Evolutionary conservation across 2,113 vertebrate genomes (phyloP).

Genomic region (Thymallus thymallus): DNA sequence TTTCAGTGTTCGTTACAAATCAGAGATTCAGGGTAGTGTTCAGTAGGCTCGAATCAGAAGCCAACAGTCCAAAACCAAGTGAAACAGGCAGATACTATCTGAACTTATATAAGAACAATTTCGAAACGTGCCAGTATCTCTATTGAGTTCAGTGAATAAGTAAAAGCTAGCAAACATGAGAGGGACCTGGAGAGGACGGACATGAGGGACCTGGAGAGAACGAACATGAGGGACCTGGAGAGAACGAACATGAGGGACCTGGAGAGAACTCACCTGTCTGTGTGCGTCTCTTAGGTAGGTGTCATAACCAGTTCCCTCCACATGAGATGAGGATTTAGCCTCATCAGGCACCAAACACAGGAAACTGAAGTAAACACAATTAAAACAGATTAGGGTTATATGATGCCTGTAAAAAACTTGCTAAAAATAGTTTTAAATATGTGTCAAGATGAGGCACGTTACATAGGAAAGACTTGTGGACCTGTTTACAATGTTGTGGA

Average conservation of each 20-base stretch:
- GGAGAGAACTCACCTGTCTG: constrained; percentile 80
- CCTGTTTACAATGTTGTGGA: constrained; percentile 99
- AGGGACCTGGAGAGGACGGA: neutral
- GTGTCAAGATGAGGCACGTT: no score
- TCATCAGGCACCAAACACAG: constrained; percentile 97
- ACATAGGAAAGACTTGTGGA: constrained; percentile 36
- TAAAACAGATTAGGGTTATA: neutral
- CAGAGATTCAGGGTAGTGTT: no score
- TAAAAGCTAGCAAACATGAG: neutral
- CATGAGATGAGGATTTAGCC: constrained; percentile 95
- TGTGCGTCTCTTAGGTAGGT: constrained; percentile 99
- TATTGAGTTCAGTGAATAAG: neutral
- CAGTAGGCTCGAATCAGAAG: no score
- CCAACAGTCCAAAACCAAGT: no score
- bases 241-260: neutral
- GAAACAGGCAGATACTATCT: no score
- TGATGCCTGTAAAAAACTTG: no score
- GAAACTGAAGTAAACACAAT: constrained; percentile 75
- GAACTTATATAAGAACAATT: no score
- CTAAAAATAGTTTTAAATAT: neutral
- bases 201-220: no score
- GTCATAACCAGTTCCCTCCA: constrained; percentile 97
- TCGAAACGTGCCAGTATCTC: neutral
- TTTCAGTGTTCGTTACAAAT: neutral
- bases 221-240: no score